Conservation (phyloP, 1,140 invertebrate genomes). For the Ceratosolen fusciceps region DNA sequence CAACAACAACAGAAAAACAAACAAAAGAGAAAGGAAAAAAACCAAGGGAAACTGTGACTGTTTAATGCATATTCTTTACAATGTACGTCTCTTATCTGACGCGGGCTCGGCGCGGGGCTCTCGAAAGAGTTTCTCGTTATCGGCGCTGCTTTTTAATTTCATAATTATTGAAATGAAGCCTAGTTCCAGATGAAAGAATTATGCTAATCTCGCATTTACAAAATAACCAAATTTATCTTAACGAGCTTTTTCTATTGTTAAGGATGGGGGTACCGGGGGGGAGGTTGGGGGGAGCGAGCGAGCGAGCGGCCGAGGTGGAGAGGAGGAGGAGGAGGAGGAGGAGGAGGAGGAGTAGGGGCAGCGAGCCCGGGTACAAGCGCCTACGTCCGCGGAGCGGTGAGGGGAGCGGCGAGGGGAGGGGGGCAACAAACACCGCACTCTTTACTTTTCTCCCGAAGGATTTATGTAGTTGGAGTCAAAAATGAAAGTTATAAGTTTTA, state of each 20-base stretch:
- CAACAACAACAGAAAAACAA: no score
- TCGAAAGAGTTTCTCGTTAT: no score
- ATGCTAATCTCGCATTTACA: neutral
- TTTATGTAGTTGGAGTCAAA: slow-evolving; percentile 2
- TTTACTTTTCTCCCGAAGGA: neutral
- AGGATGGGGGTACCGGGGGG: no score
- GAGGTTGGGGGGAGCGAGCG: neutral
- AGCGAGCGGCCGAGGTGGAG: neutral
- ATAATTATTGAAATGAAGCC: neutral
- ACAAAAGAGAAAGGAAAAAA: no score
- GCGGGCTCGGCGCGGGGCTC: no score
- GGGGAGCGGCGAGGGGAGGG: neutral
- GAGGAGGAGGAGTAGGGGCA: no score
- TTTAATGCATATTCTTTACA: no score
- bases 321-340: no score
- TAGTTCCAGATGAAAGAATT: neutral
- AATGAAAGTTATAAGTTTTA: neutral
- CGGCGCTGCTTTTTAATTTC: no score
- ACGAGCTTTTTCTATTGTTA: neutral
- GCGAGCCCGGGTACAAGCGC: no score
- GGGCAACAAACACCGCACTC: neutral
- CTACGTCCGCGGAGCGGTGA: neutral
- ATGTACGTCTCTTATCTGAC: no score
- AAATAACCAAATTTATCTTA: neutral
- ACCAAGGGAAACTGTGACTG: no score